Evolutionary conservation across 2,797 vertebrate genomes (phyloP).

Genomic region (Moxostoma hubbsi): DNA sequence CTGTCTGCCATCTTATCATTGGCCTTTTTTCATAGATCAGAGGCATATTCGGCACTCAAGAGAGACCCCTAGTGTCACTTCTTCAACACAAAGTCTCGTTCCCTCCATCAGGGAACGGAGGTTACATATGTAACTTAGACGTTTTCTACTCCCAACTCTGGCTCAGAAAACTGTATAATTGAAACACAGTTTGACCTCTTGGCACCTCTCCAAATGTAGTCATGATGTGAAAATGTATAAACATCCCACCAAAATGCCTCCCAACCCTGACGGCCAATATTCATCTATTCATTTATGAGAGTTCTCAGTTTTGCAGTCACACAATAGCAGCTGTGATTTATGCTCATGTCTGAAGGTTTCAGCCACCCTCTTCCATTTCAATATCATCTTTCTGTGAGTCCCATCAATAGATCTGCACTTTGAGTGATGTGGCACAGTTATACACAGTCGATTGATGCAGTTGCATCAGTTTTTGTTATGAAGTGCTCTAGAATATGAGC

Average conservation of each 20-base stretch:
- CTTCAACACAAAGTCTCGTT: too few species aligned
- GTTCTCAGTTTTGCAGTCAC: constrained; percentile 32
- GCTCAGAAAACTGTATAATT: background rate
- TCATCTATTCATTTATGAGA: constrained; percentile 35
- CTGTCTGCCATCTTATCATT: too few species aligned
- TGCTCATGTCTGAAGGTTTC: constrained; percentile 13
- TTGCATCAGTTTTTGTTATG: constrained; percentile 29
- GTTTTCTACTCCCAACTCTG: too few species aligned
- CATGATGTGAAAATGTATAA: constrained; percentile 15
- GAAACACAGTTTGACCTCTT: background rate
- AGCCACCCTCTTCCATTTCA: constrained; percentile 46
- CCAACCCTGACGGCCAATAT: background rate
- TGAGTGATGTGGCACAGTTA: constrained; percentile 39
- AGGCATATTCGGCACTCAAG: too few species aligned
- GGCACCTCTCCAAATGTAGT: background rate
- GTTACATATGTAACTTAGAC: too few species aligned
- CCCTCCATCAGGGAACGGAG: too few species aligned
- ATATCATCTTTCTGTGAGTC: constrained; percentile 49
- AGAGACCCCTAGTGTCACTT: too few species aligned
- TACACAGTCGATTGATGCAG: constrained; percentile 15
- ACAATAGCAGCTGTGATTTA: constrained; percentile 42
- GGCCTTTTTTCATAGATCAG: too few species aligned
- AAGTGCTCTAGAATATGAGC: constrained; percentile 12
- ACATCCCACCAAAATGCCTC: constrained; percentile 20
- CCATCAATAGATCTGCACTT: constrained; percentile 46